phyloP scores from a whole-genome alignment of 2,797 vertebrate genomes.

The Propithecus deckenii region DNA sequence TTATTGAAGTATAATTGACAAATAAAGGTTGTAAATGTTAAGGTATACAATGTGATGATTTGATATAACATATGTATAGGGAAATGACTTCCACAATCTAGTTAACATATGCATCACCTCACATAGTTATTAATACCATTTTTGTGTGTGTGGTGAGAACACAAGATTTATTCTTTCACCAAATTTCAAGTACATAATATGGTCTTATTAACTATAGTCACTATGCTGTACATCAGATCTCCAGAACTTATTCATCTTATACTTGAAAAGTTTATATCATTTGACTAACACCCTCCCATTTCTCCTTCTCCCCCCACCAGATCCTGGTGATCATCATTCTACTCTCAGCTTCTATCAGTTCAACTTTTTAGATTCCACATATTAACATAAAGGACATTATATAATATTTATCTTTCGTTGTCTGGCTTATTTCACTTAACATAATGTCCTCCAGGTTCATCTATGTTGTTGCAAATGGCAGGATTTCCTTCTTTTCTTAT shows the following conservation, averaged over 20 bases:
- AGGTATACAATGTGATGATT: neutral
- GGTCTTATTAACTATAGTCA: neutral
- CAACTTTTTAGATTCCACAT: neutral
- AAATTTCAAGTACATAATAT: neutral
- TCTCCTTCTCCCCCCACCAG: neutral
- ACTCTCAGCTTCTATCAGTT: neutral
- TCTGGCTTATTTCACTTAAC: neutral
- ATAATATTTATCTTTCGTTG: neutral
- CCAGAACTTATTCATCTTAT: neutral
- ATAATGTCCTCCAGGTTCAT: neutral
- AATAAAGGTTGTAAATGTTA: neutral
- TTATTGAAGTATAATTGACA: neutral
- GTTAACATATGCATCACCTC: neutral
- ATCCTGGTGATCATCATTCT: neutral
- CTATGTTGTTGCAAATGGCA: neutral
- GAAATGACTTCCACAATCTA: neutral
- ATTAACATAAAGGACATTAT: neutral
- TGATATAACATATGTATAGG: fast-evolving
- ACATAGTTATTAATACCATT: neutral
- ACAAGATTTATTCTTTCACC: neutral
- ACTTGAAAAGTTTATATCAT: neutral
- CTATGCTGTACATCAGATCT: no score
- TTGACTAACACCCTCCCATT: neutral
- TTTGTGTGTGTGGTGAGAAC: neutral
- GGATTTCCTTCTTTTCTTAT: neutral